Evolutionary conservation across 2,797 vertebrate species (phyloP).

Genomic region (Masticophis lateralis): DNA sequence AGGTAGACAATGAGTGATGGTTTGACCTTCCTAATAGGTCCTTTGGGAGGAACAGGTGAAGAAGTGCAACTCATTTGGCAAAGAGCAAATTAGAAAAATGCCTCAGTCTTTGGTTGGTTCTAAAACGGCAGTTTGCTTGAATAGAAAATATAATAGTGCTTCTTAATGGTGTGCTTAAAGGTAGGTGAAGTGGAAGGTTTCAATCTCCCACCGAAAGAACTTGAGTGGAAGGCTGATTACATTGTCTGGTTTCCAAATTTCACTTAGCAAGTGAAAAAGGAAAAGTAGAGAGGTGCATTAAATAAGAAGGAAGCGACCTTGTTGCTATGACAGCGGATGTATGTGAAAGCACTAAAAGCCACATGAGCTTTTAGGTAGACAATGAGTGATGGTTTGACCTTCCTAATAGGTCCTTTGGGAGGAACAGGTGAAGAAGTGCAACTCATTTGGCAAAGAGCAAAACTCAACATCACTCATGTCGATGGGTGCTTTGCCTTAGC

Average conservation of each 20-base stretch:
- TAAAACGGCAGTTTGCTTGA: neutral
- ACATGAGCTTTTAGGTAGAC: constrained; percentile 47
- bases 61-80: constrained; percentile 34
- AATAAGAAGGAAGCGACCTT: constrained; percentile 57
- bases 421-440: constrained; percentile 41
- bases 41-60: constrained; percentile 25
- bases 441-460: constrained; percentile 37
- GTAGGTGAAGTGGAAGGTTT: neutral
- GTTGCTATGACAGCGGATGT: constrained; percentile 60
- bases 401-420: constrained; percentile 17
- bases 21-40: constrained; percentile 34
- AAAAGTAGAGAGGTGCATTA: constrained; percentile 35
- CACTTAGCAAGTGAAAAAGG: neutral
- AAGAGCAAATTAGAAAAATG: constrained; percentile 19
- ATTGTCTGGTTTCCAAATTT: constrained; percentile 33
- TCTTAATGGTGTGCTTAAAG: neutral
- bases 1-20: constrained; percentile 51
- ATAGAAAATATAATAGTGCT: neutral
- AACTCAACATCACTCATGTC: too few relatives aligned
- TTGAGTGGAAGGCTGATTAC: neutral
- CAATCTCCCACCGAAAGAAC: neutral
- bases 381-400: constrained; percentile 42
- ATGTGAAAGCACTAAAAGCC: constrained; percentile 48
- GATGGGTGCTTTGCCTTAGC: too few relatives aligned
- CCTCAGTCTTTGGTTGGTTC: neutral